These are phyloP conservation scores for Oncorhynchus kisutch DNA, from an alignment of 2,113 vertebrate species.

Conservation along the genomic window DNA sequence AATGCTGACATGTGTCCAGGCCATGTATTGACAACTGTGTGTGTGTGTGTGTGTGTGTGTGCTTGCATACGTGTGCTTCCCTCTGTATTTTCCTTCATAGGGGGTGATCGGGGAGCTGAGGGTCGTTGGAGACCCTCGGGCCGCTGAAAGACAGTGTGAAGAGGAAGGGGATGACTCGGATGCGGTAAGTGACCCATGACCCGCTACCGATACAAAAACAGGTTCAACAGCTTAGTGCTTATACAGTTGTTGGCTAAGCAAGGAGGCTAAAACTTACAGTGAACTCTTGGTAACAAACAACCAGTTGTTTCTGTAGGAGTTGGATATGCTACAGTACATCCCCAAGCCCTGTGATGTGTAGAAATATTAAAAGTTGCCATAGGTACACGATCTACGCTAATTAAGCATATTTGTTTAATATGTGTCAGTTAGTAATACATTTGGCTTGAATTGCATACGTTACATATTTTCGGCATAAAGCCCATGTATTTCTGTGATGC, in stretches of 20 bases:
- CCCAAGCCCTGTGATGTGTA: too few relatives aligned
- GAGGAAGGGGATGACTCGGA: slow-evolving; percentile 87
- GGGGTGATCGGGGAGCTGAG: slow-evolving; percentile 85
- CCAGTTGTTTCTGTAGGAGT: neutral
- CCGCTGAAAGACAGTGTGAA: slow-evolving; percentile 80
- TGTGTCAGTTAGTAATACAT: too few relatives aligned
- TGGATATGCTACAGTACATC: neutral
- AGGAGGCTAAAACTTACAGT: neutral
- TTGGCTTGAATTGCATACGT: too few relatives aligned
- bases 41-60: neutral
- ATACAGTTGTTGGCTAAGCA: neutral
- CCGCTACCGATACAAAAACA: neutral
- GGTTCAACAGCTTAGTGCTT: neutral
- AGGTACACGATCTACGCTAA: too few relatives aligned
- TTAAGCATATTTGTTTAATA: too few relatives aligned
- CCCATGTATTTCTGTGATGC: too few relatives aligned
- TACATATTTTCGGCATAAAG: too few relatives aligned
- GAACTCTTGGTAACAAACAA: too few relatives aligned
- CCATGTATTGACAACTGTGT: neutral
- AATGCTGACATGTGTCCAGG: neutral
- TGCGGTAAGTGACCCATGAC: slow-evolving; percentile 72
- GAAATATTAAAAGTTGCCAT: too few relatives aligned
- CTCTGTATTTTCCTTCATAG: slow-evolving; percentile 60
- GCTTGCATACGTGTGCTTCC: slow-evolving; percentile 1
- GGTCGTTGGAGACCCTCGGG: slow-evolving; percentile 78